A percentile compares a stretch with the other conserved stretches of the same genome.
phyloP scores from a whole-genome alignment of 2,888 invertebrate genomes.

The Harpagoxenus sublaevis region DNA sequence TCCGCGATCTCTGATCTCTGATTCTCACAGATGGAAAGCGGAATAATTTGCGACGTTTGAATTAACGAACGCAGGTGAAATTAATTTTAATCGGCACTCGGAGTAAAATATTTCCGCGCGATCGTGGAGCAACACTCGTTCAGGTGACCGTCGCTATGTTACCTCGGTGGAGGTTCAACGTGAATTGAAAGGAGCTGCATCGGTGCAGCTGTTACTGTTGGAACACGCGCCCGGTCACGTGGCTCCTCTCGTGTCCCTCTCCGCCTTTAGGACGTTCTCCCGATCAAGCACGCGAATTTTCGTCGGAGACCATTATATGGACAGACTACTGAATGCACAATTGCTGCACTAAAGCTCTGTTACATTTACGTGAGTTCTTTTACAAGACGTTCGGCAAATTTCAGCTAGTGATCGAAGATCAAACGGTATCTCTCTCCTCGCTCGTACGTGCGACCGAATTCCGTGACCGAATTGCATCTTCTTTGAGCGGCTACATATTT shows the following conservation, averaged over 20 bases:
- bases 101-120: not conserved
- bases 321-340: not conserved
- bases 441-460: not conserved
- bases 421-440: not conserved
- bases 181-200: slow-evolving; percentile 79
- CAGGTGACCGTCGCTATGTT: slow-evolving; percentile 54
- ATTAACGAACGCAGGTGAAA: not conserved
- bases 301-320: not conserved
- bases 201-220: slow-evolving; percentile 76
- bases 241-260: slow-evolving; percentile 73
- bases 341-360: not conserved
- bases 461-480: not conserved
- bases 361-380: not conserved
- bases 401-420: not conserved
- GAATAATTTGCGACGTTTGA: not conserved
- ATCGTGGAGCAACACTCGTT: not conserved
- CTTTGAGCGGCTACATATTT: not conserved
- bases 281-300: slow-evolving; percentile 10
- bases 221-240: slow-evolving; percentile 81
- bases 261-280: slow-evolving; percentile 34
- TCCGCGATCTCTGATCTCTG: not conserved
- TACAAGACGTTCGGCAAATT: not conserved
- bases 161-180: slow-evolving; percentile 76
- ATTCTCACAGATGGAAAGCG: not conserved
- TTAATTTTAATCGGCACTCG: not conserved